Evolutionary conservation across 2,113 vertebrate genomes (phyloP).

Genomic region (Cacatua alba): DNA sequence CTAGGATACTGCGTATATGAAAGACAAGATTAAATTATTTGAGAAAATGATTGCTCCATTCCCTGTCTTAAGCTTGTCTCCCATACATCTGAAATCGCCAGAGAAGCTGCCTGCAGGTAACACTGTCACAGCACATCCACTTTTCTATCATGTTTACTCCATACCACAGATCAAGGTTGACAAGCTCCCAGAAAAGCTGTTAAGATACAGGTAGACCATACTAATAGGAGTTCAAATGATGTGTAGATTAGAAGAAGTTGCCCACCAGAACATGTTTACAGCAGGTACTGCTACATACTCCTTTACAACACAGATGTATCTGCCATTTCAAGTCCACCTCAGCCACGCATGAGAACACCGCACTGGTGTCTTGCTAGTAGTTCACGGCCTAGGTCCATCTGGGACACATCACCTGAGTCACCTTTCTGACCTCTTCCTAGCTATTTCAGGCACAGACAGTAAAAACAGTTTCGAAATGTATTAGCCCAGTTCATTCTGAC

Average conservation of each 20-base stretch:
- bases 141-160: background rate
- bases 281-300: background rate
- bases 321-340: background rate
- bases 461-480: background rate
- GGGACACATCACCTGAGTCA: background rate
- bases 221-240: background rate
- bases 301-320: accelerated
- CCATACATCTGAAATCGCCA: background rate
- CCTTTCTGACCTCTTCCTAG: background rate
- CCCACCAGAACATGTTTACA: background rate
- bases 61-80: background rate
- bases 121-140: background rate
- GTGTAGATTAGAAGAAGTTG: background rate
- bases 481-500: background rate
- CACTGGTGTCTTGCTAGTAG: accelerated
- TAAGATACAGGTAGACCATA: background rate
- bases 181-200: background rate
- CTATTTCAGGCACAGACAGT: background rate
- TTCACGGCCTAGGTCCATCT: background rate
- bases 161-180: background rate
- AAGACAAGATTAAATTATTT: background rate
- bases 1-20: background rate
- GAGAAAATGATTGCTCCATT: background rate
- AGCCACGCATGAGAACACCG: background rate
- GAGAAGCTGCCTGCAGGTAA: background rate